Evolutionary conservation across 2,888 invertebrate genomes (phyloP).

Genomic region (Troglohyphantes excavatus): DNA sequence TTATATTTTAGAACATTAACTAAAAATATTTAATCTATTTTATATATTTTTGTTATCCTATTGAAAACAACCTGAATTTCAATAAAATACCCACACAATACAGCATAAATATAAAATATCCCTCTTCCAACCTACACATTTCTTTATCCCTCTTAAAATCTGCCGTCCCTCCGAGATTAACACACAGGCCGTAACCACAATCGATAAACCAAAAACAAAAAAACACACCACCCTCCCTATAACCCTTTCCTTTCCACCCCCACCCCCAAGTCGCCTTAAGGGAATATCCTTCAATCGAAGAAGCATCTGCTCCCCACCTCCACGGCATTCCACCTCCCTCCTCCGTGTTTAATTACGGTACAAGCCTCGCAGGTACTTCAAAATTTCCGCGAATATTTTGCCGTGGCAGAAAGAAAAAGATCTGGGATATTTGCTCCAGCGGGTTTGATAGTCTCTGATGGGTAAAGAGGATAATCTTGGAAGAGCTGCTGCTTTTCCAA

Average conservation of each 20-base stretch:
- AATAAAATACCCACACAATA: no score
- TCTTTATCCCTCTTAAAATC: background rate
- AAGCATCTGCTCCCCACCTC: conserved; percentile 61
- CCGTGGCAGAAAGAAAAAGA: conserved; percentile 6
- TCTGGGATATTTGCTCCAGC: conserved; percentile 60
- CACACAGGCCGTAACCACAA: background rate
- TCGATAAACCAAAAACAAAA: background rate
- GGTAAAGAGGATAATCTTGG: conserved; percentile 59
- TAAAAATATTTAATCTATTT: no score
- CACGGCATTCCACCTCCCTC: conserved; percentile 11
- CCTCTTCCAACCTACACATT: no score
- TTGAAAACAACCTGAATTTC: no score
- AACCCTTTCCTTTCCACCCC: conserved; percentile 37
- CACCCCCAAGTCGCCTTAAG: no score
- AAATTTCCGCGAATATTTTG: conserved; percentile 71
- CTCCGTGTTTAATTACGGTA: conserved; percentile 71
- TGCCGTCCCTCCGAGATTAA: background rate
- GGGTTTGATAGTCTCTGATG: conserved; percentile 63
- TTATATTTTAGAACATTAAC: no score
- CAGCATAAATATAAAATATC: no score
- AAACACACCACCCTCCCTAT: background rate
- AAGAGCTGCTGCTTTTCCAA: conserved; percentile 1
- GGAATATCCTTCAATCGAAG: conserved; percentile 55
- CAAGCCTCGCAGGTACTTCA: conserved; percentile 62
- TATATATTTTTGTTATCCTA: no score